These are phyloP conservation scores for Xyrauchen texanus DNA, from an alignment of 2,113 vertebrate species.

Conservation along the genomic window DNA sequence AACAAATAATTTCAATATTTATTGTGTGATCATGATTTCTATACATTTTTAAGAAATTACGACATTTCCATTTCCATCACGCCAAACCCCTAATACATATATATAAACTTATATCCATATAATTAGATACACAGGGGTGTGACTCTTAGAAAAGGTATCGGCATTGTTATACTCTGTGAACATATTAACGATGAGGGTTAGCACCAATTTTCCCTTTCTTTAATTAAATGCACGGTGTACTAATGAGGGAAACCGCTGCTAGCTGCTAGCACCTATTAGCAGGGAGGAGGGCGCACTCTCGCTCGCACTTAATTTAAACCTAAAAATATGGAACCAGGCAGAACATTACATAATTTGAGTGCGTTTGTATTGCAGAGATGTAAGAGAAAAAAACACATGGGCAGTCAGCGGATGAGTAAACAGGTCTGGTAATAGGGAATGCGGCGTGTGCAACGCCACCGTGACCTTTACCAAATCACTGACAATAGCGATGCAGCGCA, in stretches of 20 bases:
- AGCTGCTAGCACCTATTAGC: conserved; percentile 98
- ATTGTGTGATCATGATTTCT: too few species aligned
- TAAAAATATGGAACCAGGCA: conserved; percentile 89
- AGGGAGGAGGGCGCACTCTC: conserved; percentile 86
- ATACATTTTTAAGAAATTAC: too few species aligned
- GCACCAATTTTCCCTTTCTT: conserved; percentile 94
- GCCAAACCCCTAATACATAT: too few species aligned
- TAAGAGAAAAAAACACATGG: conserved; percentile 76
- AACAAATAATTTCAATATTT: too few species aligned
- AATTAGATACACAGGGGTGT: conserved; percentile 96
- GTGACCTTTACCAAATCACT: conserved; percentile 74
- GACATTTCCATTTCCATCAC: too few species aligned
- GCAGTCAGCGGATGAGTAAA: conserved; percentile 76
- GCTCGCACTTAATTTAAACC: conserved; percentile 86
- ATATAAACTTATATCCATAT: too few species aligned
- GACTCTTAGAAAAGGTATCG: conserved; percentile 96
- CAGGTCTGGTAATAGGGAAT: conserved; percentile 70
- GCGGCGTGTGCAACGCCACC: conserved; percentile 48
- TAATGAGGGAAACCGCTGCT: conserved; percentile 98
- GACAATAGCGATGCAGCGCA: conserved; percentile 65
- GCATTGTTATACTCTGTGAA: conserved; percentile 93
- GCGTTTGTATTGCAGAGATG: conserved; percentile 85
- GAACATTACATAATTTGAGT: conserved; percentile 89
- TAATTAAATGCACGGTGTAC: conserved; percentile 97
- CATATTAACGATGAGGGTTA: conserved; percentile 96